phyloP scores from a whole-genome alignment of 2,113 vertebrate genomes.

The Prinia subflava region DNA sequence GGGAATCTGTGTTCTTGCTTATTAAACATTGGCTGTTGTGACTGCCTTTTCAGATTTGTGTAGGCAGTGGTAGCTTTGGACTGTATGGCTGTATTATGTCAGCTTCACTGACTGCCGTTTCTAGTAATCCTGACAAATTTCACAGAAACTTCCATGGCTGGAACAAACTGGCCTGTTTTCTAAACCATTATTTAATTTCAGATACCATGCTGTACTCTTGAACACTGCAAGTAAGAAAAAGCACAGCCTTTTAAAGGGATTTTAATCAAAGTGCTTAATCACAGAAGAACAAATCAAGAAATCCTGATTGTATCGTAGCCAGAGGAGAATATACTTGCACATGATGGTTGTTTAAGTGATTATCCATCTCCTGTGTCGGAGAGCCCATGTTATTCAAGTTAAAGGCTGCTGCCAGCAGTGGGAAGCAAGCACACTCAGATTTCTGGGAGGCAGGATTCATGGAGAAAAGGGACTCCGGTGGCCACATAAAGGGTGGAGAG shows the following conservation, averaged over 20 bases:
- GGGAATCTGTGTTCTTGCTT: neutral
- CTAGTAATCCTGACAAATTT: neutral
- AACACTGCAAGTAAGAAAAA: neutral
- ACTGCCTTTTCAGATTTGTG: neutral
- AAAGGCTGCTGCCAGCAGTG: neutral
- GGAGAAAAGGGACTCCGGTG: neutral
- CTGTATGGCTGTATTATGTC: neutral
- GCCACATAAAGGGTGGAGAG: neutral
- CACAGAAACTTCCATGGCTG: neutral
- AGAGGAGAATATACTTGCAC: neutral
- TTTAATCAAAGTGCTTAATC: constrained; percentile 16
- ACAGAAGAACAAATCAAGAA: neutral
- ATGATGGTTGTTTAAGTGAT: neutral
- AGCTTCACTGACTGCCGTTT: neutral
- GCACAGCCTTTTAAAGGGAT: neutral
- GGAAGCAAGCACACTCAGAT: neutral
- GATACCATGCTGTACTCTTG: neutral
- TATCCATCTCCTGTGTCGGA: neutral
- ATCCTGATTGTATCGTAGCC: neutral
- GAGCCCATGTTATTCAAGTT: neutral
- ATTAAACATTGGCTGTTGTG: neutral
- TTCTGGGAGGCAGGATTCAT: neutral
- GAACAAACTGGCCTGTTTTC: neutral
- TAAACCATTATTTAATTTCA: neutral
- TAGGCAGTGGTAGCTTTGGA: neutral